phyloP scores from a whole-genome alignment of 92 coral and sea anemone genomes.

The Siderastrea radians region DNA sequence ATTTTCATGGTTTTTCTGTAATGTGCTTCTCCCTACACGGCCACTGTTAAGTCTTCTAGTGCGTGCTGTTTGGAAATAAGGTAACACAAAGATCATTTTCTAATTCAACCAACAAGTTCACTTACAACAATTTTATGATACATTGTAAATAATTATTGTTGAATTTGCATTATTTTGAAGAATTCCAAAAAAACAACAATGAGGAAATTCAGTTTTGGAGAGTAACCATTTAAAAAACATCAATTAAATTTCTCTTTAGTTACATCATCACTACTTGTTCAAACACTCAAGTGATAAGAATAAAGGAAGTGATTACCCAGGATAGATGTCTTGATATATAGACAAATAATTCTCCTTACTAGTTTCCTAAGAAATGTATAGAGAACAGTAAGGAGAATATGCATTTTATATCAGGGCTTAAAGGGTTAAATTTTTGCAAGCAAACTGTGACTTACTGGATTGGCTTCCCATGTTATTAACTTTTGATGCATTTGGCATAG shows the following conservation, averaged over 20 bases:
- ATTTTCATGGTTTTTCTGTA: slow-evolving; percentile 13
- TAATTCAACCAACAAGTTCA: background rate
- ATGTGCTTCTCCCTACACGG: slow-evolving; percentile 7
- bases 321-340: too few species aligned
- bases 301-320: too few species aligned
- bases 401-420: background rate
- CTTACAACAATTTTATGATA: background rate
- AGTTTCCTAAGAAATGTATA: too few species aligned
- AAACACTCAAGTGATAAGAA: too few species aligned
- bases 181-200: too few species aligned
- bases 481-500: slow-evolving; percentile 19
- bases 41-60: slow-evolving; percentile 28
- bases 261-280: too few species aligned
- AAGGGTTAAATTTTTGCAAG: background rate
- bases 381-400: background rate
- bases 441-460: slow-evolving; percentile 25
- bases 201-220: too few species aligned
- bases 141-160: too few species aligned
- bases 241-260: too few species aligned
- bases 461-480: slow-evolving; percentile 17
- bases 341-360: background rate
- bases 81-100: background rate
- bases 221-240: too few species aligned
- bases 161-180: too few species aligned
- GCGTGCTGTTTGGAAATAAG: slow-evolving; percentile 9